Base-by-base conservation (phyloP, 2,797 vertebrate species). In the Capromys pilorides region DNA sequence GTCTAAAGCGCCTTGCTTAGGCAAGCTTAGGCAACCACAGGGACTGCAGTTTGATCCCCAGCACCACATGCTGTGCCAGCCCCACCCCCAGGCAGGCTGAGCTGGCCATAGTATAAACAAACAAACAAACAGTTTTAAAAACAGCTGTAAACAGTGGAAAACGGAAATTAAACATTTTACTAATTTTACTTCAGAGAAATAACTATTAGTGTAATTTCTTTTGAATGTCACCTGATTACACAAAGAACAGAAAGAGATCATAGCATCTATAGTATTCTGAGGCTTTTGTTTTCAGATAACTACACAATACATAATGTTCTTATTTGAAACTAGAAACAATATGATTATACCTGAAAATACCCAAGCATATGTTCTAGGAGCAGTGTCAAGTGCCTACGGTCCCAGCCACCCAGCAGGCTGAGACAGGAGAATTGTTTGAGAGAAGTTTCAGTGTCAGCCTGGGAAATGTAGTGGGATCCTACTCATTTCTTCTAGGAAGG, bases 401-500 rank as follows among this genome's bases (percentile, higher is more conserved):
- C 54, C 24, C 24, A 41, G 57, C 22, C 39, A 39, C 36, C 18
- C 2, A 61, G n/a, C 13, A 82, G 36, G 13, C 13, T 39, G 54
- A 59, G n/a, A 81, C 19, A 80, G n/a, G 2, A 81, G 11, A 36
- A 81, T 26, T 82, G 73, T 77, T 49, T 77, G 73, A 77, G 26
- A 77, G 41, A 45, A 77, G 41, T 77, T 31, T 77, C 41, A 49
- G 12, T 4, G 21, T 77, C 14, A 49, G 41, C 41, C 41, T 77
- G 73, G 26, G 73, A 77, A 77, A 45, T 45, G 24, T 28, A 45
- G 39, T 41, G 39, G 49, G 73, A 77, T 41, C 14, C 71, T 14
- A 77, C 26, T 77, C 26, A 82, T 28, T 94, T 41, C 39, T n/a
- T 80, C 61, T 87, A 83, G 71, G 49, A 95, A 94, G 13, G 77